These are phyloP conservation scores for Troides aeacus DNA, from an alignment of 2,888 invertebrate species.

Conservation along the genomic window DNA sequence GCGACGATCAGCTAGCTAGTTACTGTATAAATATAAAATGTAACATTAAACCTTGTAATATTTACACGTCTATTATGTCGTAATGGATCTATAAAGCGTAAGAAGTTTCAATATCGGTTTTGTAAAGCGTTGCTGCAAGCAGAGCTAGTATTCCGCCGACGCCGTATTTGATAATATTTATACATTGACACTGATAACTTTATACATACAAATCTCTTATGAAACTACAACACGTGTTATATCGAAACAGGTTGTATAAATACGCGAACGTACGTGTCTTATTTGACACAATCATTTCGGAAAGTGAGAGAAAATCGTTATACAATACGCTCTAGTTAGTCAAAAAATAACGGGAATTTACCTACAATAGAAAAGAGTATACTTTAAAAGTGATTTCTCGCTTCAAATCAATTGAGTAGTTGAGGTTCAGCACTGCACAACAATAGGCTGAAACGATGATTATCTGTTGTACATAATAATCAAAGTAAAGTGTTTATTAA, in stretches of 20 bases:
- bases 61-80: conserved; percentile 10
- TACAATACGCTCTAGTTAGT: no score
- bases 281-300: no score
- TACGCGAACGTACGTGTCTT: background rate
- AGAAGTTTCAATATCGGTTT: conserved; percentile 20
- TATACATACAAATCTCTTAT: background rate
- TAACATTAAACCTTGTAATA: conserved; percentile 12
- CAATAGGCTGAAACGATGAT: no score
- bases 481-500: no score
- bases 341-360: no score
- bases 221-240: background rate
- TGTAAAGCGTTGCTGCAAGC: conserved; percentile 5
- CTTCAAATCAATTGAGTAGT: no score
- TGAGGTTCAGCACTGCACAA: no score
- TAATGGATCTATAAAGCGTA: conserved; percentile 9
- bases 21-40: conserved; percentile 4
- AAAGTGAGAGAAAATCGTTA: no score
- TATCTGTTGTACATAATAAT: no score
- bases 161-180: conserved; percentile 7
- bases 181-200: background rate
- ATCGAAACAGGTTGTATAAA: background rate
- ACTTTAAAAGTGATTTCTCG: no score
- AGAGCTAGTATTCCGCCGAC: background rate
- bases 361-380: no score
- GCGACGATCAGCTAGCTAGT: background rate